Evolutionary conservation across 1,140 invertebrate genomes (phyloP).

Genomic region (Drosophila biarmipes): DNA sequence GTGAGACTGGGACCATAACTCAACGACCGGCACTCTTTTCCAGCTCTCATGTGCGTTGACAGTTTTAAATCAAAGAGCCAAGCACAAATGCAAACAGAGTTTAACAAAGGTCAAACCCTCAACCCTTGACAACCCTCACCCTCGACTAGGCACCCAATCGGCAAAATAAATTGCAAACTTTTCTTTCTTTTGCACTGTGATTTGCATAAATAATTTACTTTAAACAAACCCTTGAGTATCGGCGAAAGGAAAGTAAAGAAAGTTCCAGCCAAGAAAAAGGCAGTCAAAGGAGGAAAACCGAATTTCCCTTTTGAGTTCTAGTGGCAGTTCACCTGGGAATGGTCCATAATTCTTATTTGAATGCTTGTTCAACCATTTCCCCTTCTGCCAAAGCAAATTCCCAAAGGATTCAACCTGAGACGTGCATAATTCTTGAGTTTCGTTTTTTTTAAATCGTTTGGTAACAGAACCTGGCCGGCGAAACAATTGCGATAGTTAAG

Average conservation of each 20-base stretch:
- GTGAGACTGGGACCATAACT: conserved; percentile 24
- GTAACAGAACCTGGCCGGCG: conserved; percentile 34
- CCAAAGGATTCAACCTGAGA: conserved; percentile 49
- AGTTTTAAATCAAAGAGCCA: conserved; percentile 62
- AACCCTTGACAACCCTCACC: conserved; percentile 51
- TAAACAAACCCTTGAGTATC: conserved; percentile 64
- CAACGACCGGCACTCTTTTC: conserved; percentile 15
- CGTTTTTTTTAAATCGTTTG: conserved; percentile 9
- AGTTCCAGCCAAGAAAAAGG: conserved; percentile 36
- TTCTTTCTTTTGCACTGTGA: conserved; percentile 59
- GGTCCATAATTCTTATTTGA: conserved; percentile 78
- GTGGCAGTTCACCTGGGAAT: conserved; percentile 50
- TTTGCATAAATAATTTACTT: conserved; percentile 82
- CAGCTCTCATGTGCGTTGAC: conserved; percentile 33
- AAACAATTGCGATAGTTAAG: conserved; percentile 49
- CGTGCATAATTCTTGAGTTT: conserved; percentile 7
- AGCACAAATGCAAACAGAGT: conserved; percentile 62
- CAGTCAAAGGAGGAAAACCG: conserved; percentile 13
- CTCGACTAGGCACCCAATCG: conserved; percentile 5
- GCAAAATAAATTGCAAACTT: conserved; percentile 74
- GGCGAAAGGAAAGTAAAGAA: conserved; percentile 44
- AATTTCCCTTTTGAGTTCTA: conserved; percentile 36
- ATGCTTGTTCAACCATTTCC: conserved; percentile 54
- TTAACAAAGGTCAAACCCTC: conserved; percentile 65
- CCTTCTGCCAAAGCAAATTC: conserved; percentile 22